Evolutionary conservation across 2,797 vertebrate genomes (phyloP).

Genomic region (Tiaroga cobitis): DNA sequence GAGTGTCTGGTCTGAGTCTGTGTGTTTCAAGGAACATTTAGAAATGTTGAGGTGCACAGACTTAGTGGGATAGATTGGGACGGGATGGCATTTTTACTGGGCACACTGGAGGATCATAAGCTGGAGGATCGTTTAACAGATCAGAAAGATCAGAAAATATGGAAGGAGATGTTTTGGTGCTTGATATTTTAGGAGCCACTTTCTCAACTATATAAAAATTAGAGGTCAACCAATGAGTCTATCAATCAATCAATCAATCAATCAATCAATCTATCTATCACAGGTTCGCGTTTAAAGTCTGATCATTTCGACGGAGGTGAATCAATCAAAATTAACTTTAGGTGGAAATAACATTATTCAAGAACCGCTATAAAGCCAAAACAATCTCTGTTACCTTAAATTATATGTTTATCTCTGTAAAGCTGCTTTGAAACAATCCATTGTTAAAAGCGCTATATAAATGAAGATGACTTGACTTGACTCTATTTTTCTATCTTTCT

Average conservation of each 20-base stretch:
- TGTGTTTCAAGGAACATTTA: background rate
- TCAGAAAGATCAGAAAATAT: background rate
- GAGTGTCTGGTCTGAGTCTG: background rate
- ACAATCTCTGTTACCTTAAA: too few species aligned
- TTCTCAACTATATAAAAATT: background rate
- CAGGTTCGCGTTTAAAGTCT: too few species aligned
- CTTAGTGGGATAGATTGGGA: background rate
- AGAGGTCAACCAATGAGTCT: background rate
- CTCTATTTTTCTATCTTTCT: too few species aligned
- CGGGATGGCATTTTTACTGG: background rate
- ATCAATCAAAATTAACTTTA: too few species aligned
- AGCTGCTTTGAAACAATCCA: too few species aligned
- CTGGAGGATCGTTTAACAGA: slow-evolving; percentile 10
- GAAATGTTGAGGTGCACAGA: background rate
- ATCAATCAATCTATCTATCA: too few species aligned
- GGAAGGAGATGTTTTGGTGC: background rate
- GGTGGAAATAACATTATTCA: too few species aligned
- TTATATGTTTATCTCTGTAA: too few species aligned
- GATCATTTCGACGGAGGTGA: too few species aligned
- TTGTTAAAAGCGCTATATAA: too few species aligned
- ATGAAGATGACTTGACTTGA: too few species aligned
- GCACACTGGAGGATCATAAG: background rate
- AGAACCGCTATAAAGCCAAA: too few species aligned
- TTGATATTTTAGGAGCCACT: background rate
- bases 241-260: background rate